These are phyloP conservation scores for Prunella strophiata DNA, from an alignment of 2,797 vertebrate genomes.

Conservation along the genomic window DNA sequence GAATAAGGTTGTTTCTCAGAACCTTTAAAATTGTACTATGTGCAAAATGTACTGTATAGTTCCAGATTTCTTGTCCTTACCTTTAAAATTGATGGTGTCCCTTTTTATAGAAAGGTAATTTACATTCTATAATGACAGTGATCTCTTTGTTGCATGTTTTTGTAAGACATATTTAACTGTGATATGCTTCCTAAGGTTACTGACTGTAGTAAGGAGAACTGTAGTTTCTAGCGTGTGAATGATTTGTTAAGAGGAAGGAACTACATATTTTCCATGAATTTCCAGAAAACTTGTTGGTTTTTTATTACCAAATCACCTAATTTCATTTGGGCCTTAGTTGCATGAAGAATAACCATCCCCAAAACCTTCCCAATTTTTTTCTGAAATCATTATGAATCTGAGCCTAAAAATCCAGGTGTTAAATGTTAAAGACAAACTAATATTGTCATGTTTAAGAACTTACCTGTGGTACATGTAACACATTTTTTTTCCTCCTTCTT, in stretches of 20 bases:
- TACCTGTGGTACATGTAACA: background rate
- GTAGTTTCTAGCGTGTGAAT: background rate
- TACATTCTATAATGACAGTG: background rate
- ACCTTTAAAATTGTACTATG: background rate
- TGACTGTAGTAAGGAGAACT: background rate
- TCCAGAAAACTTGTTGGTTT: background rate
- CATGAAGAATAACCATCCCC: background rate
- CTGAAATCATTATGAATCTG: background rate
- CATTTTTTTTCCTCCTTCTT: background rate
- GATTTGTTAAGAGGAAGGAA: background rate
- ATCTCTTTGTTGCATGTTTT: background rate
- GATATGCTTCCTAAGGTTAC: background rate
- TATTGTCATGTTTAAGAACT: background rate
- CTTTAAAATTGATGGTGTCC: slow-evolving; percentile 56
- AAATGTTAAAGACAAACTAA: background rate
- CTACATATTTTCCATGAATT: background rate
- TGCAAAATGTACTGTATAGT: background rate
- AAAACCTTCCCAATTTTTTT: background rate
- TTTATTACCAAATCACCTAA: background rate
- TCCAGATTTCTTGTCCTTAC: background rate
- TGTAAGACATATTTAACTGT: background rate
- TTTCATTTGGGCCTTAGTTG: background rate
- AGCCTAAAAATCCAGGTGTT: background rate
- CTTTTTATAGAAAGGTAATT: background rate
- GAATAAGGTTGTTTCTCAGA: background rate